These are phyloP conservation scores for Dipodomys ordii DNA, from an alignment of 2,113 vertebrate species.

Conservation along the genomic window DNA sequence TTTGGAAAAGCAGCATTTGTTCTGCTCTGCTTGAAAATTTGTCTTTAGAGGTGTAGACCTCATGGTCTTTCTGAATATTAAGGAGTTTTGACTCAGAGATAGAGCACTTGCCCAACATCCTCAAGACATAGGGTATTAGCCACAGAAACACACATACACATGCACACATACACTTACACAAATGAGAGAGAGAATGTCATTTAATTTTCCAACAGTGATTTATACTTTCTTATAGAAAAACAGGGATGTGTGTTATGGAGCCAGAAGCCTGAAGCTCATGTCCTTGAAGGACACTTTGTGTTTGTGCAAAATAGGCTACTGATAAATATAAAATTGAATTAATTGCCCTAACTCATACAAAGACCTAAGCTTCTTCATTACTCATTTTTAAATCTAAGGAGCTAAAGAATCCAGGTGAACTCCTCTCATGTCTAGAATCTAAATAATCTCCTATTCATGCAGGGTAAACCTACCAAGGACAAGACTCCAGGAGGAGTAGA, in stretches of 20 bases:
- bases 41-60: neutral
- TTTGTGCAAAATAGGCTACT: neutral
- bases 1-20: neutral
- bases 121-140: neutral
- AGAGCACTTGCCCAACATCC: neutral
- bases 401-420: neutral
- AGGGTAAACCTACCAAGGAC: neutral
- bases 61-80: neutral
- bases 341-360: neutral
- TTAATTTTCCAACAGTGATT: neutral
- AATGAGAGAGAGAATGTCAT: neutral
- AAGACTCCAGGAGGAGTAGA: neutral
- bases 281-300: neutral
- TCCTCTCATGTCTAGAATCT: neutral
- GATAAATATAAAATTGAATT: neutral
- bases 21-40: neutral
- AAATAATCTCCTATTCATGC: neutral
- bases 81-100: neutral
- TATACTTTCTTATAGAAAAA: neutral
- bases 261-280: neutral
- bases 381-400: slow-evolving; percentile 38
- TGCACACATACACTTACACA: neutral
- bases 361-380: neutral
- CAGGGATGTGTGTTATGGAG: neutral
- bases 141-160: neutral